Conservation (phyloP, 2,888 invertebrate species). For the Galerucella nymphaeae region DNA sequence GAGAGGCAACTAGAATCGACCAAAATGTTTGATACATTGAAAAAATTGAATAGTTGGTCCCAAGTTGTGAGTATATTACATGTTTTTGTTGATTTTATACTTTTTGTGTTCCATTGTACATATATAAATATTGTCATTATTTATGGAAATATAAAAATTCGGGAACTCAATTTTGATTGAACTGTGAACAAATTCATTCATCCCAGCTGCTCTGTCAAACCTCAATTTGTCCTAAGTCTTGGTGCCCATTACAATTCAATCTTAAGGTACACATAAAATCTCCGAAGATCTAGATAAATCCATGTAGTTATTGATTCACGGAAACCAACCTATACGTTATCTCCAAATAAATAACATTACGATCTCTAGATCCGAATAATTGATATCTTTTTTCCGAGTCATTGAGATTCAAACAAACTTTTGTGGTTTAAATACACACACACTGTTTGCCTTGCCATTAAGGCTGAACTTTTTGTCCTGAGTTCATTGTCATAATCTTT, state of each 20-base stretch:
- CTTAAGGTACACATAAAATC: neutral
- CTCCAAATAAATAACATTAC: slow-evolving; percentile 26
- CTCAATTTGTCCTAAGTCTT: neutral
- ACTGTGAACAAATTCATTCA: neutral
- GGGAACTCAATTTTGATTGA: no score
- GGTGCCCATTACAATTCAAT: neutral
- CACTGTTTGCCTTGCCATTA: slow-evolving; percentile 42
- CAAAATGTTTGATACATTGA: no score
- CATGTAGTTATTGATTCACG: slow-evolving; percentile 26
- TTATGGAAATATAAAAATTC: no score
- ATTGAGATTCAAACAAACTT: slow-evolving; percentile 40
- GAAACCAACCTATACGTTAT: slow-evolving; percentile 33
- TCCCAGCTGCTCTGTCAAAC: neutral
- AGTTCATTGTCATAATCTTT: slow-evolving; percentile 42
- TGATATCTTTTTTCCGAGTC: slow-evolving; percentile 42
- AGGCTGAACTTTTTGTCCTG: slow-evolving; percentile 42
- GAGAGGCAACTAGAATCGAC: no score
- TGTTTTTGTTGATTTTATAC: no score
- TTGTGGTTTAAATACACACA: slow-evolving; percentile 40
- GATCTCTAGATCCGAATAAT: slow-evolving; percentile 35
- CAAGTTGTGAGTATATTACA: no score
- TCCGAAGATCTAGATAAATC: slow-evolving; percentile 23
- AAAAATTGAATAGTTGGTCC: no score
- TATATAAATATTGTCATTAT: no score
- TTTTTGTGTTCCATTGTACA: no score